phyloP scores from a whole-genome alignment of 2,888 invertebrate species.

The Tribolium freemani region DNA sequence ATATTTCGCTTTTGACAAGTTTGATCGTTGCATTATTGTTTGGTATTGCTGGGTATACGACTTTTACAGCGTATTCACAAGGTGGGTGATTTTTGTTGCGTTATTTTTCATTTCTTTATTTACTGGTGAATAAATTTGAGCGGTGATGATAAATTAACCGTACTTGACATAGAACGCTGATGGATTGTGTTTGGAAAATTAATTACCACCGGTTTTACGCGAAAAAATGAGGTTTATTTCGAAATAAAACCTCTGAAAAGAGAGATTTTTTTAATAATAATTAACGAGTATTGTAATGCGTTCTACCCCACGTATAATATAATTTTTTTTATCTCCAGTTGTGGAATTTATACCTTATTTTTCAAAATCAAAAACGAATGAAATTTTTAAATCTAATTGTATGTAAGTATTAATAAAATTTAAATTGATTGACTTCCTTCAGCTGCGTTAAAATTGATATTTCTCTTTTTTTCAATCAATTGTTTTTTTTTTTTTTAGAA shows the following conservation, averaged over 20 bases:
- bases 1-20: slow-evolving; percentile 82
- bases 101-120: not conserved
- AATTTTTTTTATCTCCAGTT: no score
- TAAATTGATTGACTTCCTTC: no score
- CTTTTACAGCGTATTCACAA: slow-evolving; percentile 84
- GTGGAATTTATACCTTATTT: no score
- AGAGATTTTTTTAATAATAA: no score
- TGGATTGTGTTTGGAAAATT: slow-evolving; percentile 2
- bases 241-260: not conserved
- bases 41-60: slow-evolving; percentile 84
- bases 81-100: slow-evolving; percentile 73
- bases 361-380: no score
- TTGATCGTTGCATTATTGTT: slow-evolving; percentile 80
- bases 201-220: not conserved
- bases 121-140: not conserved
- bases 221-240: not conserved
- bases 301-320: no score
- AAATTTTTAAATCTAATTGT: no score
- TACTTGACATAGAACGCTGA: not conserved
- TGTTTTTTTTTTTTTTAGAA: no score
- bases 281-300: no score
- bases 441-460: no score
- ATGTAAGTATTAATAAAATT: no score
- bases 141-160: not conserved
- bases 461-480: no score